phyloP scores from a whole-genome alignment of 2,888 invertebrate genomes.

The Drosophila neutralis region DNA sequence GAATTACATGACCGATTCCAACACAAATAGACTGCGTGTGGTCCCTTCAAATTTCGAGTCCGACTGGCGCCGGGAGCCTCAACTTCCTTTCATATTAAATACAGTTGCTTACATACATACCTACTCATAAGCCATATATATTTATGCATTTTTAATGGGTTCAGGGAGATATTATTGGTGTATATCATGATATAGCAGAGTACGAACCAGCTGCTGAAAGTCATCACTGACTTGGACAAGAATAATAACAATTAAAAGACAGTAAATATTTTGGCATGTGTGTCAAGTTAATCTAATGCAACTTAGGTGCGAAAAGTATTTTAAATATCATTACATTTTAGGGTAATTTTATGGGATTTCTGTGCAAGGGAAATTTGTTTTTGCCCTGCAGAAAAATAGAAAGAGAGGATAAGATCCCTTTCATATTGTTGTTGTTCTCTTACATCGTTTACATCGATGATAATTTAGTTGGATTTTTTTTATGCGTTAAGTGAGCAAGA shows the following conservation, averaged over 20 bases:
- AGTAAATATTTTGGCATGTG: neutral
- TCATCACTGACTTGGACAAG: neutral
- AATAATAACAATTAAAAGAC: neutral
- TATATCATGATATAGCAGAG: neutral
- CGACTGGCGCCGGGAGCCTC: conserved; percentile 60
- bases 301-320: no score
- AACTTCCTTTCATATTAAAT: conserved; percentile 23
- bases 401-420: no score
- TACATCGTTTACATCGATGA: no score
- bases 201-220: neutral
- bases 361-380: no score
- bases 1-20: conserved; percentile 74
- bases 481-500: no score
- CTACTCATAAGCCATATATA: neutral
- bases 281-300: neutral
- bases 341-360: no score
- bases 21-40: conserved; percentile 71
- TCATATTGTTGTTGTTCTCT: no score
- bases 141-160: neutral
- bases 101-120: neutral
- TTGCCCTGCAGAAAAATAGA: no score
- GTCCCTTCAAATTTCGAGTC: conserved; percentile 32
- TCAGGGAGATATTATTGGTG: neutral
- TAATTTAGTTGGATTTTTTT: no score
- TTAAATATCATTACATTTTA: no score